Conservation (phyloP, 2,888 invertebrate genomes). For the Drosophila neotestacea region DNA sequence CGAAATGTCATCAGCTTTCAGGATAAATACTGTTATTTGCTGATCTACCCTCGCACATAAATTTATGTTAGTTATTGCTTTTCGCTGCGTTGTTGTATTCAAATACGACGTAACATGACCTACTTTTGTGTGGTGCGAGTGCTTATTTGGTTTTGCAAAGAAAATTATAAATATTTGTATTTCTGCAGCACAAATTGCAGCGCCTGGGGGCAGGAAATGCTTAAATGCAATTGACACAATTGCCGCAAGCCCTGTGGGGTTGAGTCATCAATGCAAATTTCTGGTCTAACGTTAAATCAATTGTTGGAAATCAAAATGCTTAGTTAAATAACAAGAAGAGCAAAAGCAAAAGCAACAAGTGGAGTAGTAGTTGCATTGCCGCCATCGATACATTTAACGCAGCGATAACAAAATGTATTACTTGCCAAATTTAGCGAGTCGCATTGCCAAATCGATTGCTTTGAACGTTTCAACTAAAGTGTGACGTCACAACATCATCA, state of each 20-base stretch:
- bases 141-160: slow-evolving; percentile 51
- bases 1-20: neutral
- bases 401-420: slow-evolving; percentile 25
- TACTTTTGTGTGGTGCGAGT: slow-evolving; percentile 60
- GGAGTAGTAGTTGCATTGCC: slow-evolving; percentile 12
- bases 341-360: slow-evolving; percentile 5
- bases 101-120: slow-evolving; percentile 77
- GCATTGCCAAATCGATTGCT: slow-evolving; percentile 30
- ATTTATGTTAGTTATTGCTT: slow-evolving; percentile 18
- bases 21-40: neutral
- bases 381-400: slow-evolving; percentile 32
- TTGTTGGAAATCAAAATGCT: slow-evolving; percentile 5
- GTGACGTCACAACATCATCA: slow-evolving; percentile 37
- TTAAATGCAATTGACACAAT: slow-evolving; percentile 70
- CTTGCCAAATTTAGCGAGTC: slow-evolving; percentile 24
- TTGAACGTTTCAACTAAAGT: slow-evolving; percentile 1
- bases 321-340: neutral
- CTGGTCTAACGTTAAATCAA: slow-evolving; percentile 19
- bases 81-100: slow-evolving; percentile 51
- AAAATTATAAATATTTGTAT: slow-evolving; percentile 66
- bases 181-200: slow-evolving; percentile 66
- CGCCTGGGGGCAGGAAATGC: slow-evolving; percentile 61
- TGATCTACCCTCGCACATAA: slow-evolving; percentile 10
- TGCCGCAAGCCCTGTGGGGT: slow-evolving; percentile 24
- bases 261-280: slow-evolving; percentile 47